A percentile compares a stretch with the other conserved stretches of the same genome.
Conservation (phyloP, 2,888 invertebrate genomes). For the Diplolepis rosae region DNA sequence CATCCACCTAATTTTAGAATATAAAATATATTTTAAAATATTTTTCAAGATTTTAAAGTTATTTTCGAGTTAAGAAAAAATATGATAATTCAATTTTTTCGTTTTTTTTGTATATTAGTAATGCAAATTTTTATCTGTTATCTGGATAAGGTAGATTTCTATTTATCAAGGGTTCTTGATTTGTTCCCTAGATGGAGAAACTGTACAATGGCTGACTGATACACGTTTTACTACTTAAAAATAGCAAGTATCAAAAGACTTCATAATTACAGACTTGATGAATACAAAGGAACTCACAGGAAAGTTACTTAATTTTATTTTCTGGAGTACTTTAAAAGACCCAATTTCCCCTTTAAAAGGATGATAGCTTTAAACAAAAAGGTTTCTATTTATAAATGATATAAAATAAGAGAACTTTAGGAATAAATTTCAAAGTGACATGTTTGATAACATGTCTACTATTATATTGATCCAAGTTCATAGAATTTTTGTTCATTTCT, state of each 20-base stretch:
- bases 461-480: too few relatives aligned
- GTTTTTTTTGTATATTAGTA: background rate
- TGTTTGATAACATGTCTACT: too few relatives aligned
- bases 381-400: background rate
- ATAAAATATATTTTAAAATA: background rate
- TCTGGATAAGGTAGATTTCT: conserved; percentile 3
- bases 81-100: background rate
- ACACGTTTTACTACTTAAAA: background rate
- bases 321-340: background rate
- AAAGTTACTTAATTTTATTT: background rate
- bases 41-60: background rate
- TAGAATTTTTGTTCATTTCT: too few relatives aligned
- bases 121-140: background rate
- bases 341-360: background rate
- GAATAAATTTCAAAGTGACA: too few relatives aligned
- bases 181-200: conserved; percentile 4
- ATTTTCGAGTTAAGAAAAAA: background rate
- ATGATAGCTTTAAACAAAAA: background rate
- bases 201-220: background rate
- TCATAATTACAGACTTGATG: background rate
- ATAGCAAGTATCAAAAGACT: background rate
- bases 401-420: too few relatives aligned
- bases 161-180: background rate
- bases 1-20: background rate
- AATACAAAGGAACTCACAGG: background rate